These are phyloP conservation scores for Meliscaeva auricollis DNA, from an alignment of 2,888 invertebrate species.

Conservation along the genomic window DNA sequence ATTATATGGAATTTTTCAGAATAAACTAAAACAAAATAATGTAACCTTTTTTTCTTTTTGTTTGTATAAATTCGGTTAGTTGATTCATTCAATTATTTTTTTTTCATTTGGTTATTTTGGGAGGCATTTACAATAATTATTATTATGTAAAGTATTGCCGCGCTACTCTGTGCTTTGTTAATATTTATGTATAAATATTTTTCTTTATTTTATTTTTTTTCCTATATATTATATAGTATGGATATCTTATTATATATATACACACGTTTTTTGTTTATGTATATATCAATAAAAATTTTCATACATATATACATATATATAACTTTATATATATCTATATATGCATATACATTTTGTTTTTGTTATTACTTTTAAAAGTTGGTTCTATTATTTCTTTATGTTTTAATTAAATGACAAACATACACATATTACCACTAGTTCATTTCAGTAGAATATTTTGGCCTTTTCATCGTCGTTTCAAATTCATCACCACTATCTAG, in stretches of 20 bases:
- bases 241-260: conserved; percentile 79
- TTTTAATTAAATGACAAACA: conserved; percentile 13
- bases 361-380: conserved; percentile 7
- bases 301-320: neutral
- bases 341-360: neutral
- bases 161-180: conserved; percentile 41
- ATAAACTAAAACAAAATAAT: conserved; percentile 12
- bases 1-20: conserved; percentile 16
- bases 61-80: conserved; percentile 28
- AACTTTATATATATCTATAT: neutral
- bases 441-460: conserved; percentile 82
- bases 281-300: conserved; percentile 77
- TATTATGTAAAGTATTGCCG: conserved; percentile 43
- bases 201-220: conserved; percentile 28
- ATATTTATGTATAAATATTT: conserved; percentile 39
- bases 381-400: conserved; percentile 8
- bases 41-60: neutral
- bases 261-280: conserved; percentile 79
- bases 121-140: conserved; percentile 35
- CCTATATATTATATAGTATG: conserved; percentile 65
- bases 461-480: conserved; percentile 81
- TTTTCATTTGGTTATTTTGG: conserved; percentile 43
- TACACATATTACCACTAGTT: conserved; percentile 59
- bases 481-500: conserved; percentile 81
- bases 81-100: conserved; percentile 14